Conservation (phyloP, 2,113 vertebrate genomes). For the Tringa solitaria region DNA sequence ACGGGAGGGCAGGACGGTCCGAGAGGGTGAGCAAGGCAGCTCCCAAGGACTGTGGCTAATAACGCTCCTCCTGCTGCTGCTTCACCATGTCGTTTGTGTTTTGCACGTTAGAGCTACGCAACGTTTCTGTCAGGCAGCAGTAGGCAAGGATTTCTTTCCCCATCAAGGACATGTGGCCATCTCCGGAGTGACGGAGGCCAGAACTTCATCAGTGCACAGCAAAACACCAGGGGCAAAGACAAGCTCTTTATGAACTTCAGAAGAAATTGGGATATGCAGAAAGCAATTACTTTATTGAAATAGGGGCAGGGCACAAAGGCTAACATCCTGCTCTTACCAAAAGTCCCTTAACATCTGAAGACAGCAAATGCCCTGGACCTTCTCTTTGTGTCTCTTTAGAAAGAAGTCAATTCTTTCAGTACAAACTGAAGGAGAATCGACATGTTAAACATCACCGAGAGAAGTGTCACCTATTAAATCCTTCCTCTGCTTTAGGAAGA, state of each 20-base stretch:
- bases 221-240: slow-evolving; percentile 35
- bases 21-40: not conserved
- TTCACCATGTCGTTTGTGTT: not conserved
- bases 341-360: not conserved
- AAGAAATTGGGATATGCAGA: slow-evolving; percentile 10
- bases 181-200: not conserved
- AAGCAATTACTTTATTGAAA: slow-evolving; percentile 18
- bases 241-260: slow-evolving; percentile 26
- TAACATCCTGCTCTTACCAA: not conserved
- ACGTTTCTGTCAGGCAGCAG: fast-evolving
- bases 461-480: not conserved
- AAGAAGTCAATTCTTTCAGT: not conserved
- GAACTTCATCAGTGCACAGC: not conserved
- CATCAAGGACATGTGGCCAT: not conserved
- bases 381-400: not conserved
- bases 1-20: not conserved
- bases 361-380: not conserved
- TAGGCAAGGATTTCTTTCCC: not conserved
- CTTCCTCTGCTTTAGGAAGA: not conserved
- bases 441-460: not conserved
- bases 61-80: not conserved
- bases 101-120: not conserved
- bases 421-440: not conserved
- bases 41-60: not conserved
- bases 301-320: slow-evolving; percentile 13